Evolutionary conservation across 1,140 invertebrate genomes (phyloP).

Genomic region (Centruroides sculpturatus): DNA sequence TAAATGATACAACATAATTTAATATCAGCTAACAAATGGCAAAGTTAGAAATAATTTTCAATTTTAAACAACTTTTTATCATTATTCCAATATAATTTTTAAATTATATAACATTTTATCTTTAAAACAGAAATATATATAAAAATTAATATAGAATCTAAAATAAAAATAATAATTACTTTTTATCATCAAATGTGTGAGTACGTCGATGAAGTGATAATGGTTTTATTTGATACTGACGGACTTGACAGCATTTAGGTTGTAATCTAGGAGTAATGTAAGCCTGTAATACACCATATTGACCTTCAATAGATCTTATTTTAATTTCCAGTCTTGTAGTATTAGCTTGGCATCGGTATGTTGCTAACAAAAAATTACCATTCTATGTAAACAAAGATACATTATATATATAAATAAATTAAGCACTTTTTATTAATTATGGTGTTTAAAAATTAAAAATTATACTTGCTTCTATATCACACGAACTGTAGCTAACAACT

Average conservation of each 20-base stretch:
- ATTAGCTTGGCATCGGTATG: conserved; percentile 72
- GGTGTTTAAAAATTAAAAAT: not conserved
- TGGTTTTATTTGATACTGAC: conserved; percentile 53
- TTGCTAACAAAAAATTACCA: conserved; percentile 61
- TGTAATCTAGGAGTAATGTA: conserved; percentile 67
- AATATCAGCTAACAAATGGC: no score
- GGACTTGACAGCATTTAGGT: conserved; percentile 56
- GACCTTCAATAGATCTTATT: conserved; percentile 58
- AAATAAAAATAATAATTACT: not conserved
- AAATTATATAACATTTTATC: no score
- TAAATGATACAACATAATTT: no score
- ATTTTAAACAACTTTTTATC: no score
- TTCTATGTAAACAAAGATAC: conserved; percentile 32
- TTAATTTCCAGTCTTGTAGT: conserved; percentile 68
- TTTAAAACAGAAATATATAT: no score
- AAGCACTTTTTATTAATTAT: not conserved
- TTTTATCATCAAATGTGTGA: conserved; percentile 15
- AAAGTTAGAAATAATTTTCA: no score
- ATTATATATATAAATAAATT: not conserved
- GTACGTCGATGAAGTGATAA: conserved; percentile 53
- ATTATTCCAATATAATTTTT: no score
- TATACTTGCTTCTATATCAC: conserved; percentile 42
- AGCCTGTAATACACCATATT: conserved; percentile 54
- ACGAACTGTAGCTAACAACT: conserved; percentile 62
- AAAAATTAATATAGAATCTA: no score